Conservation (phyloP, 2,888 invertebrate genomes). For the Heliothis peltigera region DNA sequence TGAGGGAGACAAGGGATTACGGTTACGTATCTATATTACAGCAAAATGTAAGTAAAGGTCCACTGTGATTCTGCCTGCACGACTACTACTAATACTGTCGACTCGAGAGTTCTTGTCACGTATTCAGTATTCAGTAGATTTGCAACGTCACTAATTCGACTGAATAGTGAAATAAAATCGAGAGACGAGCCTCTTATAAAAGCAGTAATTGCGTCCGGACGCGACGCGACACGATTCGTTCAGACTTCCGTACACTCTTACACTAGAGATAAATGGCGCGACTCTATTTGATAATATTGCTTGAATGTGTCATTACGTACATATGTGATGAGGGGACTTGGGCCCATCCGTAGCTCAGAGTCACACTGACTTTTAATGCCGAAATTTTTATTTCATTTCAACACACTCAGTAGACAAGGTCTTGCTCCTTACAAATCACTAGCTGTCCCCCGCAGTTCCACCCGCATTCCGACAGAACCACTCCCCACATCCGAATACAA, state of each 20-base stretch:
- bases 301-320: constrained; percentile 9
- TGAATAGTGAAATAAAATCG: constrained; percentile 8
- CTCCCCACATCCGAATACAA: too few species aligned
- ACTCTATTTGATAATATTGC: constrained; percentile 9
- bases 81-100: too few species aligned
- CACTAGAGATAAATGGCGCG: constrained; percentile 3
- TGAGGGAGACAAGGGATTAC: too few species aligned
- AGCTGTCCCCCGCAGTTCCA: too few species aligned
- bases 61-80: too few species aligned
- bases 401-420: too few species aligned
- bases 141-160: neutral
- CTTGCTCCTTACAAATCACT: too few species aligned
- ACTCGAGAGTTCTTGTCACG: neutral
- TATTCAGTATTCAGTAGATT: constrained; percentile 1
- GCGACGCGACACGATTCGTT: neutral
- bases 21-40: too few species aligned
- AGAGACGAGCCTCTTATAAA: constrained; percentile 1
- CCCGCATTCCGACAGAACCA: too few species aligned
- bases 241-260: neutral
- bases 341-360: neutral
- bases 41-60: too few species aligned
- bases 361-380: too few species aligned
- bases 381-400: too few species aligned
- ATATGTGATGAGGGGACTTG: neutral
- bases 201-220: constrained; percentile 16